Conservation (phyloP, 2,797 vertebrate species). For the Ptychadena robeensis region DNA sequence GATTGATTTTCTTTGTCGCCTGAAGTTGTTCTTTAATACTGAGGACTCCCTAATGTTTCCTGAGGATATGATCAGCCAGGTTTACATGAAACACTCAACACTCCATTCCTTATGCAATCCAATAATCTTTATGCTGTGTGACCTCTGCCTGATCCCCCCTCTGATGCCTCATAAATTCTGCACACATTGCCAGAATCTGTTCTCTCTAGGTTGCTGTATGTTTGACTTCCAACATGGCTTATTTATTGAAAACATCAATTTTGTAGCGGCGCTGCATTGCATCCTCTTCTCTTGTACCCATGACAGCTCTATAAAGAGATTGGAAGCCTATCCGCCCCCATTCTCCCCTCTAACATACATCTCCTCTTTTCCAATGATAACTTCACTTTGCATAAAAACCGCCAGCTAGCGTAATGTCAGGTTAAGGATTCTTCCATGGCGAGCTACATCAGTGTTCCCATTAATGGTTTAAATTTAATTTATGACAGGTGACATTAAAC, state of each 20-base stretch:
- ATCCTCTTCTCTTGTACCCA: background rate
- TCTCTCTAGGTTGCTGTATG: slow-evolving; percentile 19
- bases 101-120: slow-evolving; percentile 8
- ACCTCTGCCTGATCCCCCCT: slow-evolving; percentile 45
- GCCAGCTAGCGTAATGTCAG: background rate
- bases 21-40: background rate
- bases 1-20: background rate
- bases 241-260: slow-evolving; percentile 62
- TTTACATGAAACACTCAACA: background rate
- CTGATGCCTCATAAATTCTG: slow-evolving; percentile 42
- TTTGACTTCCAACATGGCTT: slow-evolving; percentile 60
- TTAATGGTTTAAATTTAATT: too few relatives aligned
- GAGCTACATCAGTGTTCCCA: too few relatives aligned
- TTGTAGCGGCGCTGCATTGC: background rate
- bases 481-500: too few relatives aligned
- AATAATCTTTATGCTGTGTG: slow-evolving; percentile 20
- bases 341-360: background rate
- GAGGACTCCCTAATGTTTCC: background rate
- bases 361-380: background rate
- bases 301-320: slow-evolving; percentile 2
- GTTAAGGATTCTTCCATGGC: background rate
- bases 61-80: background rate
- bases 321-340: background rate
- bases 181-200: slow-evolving; percentile 25
- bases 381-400: background rate